Conservation (phyloP, 2,888 invertebrate species). For the Lacanobia wlatinum region DNA sequence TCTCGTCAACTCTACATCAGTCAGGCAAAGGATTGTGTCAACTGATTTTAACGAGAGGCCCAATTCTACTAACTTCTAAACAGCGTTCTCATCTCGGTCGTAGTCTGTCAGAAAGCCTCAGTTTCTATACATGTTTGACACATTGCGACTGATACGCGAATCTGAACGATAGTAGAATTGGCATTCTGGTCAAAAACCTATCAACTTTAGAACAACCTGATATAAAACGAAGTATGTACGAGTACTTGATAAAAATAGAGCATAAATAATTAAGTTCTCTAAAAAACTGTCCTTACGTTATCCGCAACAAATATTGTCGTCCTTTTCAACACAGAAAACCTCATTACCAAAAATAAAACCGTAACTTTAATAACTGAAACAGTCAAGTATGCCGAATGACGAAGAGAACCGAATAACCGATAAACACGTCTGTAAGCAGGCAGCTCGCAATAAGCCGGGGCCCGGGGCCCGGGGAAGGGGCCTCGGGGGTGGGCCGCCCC, state of each 20-base stretch:
- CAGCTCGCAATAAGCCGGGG: constrained; percentile 70
- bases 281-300: neutral
- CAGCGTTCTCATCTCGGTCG: no score
- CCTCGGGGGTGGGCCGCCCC: constrained; percentile 15
- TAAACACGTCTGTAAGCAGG: constrained; percentile 45
- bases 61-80: no score
- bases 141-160: no score
- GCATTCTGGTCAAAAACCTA: neutral
- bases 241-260: neutral
- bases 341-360: constrained; percentile 13
- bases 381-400: constrained; percentile 3
- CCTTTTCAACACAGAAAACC: neutral
- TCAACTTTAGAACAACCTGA: neutral
- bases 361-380: constrained; percentile 29
- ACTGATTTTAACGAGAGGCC: neutral
- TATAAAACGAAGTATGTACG: neutral
- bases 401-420: constrained; percentile 40
- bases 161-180: no score
- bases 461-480: neutral
- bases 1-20: neutral
- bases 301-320: neutral
- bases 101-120: no score
- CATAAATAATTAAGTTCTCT: neutral
- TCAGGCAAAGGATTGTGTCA: neutral
- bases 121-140: no score